Conservation (phyloP, 2,888 invertebrate genomes). For the Lamellibrachia columna region DNA sequence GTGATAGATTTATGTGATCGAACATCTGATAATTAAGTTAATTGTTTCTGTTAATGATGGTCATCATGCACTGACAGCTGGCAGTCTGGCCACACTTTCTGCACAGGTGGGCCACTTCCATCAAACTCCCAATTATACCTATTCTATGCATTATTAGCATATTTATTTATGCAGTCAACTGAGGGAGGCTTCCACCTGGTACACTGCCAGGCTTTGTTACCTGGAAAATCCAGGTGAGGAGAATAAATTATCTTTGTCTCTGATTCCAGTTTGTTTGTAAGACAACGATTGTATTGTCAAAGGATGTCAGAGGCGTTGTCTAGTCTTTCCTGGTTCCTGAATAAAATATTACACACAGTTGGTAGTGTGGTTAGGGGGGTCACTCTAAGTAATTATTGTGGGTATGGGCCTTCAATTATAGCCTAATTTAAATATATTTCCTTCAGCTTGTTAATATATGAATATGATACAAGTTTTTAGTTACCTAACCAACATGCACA, state of each 20-base stretch:
- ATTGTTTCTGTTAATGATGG: not conserved
- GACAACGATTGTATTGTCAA: not conserved
- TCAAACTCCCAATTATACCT: not conserved
- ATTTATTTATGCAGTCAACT: not conserved
- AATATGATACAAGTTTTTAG: no score
- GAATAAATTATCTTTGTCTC: not conserved
- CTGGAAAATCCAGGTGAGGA: not conserved
- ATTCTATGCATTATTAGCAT: not conserved
- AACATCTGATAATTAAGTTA: not conserved
- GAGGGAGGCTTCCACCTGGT: not conserved
- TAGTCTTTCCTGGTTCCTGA: not conserved
- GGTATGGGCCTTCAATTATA: not conserved
- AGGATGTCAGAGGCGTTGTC: not conserved
- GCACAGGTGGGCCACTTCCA: not conserved
- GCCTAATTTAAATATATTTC: not conserved
- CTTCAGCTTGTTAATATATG: no score
- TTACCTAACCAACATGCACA: no score
- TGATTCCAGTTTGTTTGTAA: not conserved
- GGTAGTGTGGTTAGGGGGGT: not conserved
- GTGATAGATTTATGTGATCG: not conserved
- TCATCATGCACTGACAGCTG: not conserved
- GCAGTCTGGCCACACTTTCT: not conserved
- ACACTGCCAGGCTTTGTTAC: not conserved
- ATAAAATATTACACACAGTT: not conserved
- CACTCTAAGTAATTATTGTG: not conserved